Evolutionary conservation across 2,888 invertebrate genomes (phyloP).

Genomic region (Aphidius colemani): DNA sequence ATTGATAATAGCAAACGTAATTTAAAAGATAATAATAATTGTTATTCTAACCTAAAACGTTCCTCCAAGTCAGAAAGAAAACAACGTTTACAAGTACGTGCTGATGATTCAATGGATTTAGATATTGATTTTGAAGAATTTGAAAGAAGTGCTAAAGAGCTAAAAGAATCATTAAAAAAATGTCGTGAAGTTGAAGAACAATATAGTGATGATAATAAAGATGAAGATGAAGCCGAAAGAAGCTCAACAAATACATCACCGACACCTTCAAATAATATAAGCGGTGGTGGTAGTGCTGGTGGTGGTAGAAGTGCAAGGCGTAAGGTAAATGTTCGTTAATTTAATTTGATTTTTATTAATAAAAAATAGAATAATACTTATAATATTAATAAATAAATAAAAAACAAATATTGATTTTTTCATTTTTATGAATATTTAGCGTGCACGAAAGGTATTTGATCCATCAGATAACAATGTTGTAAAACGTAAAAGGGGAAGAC

Average conservation of each 20-base stretch:
- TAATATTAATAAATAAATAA: too few relatives aligned
- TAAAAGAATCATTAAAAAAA: conserved; percentile 18
- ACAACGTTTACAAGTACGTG: conserved; percentile 51
- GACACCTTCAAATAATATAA: conserved; percentile 50
- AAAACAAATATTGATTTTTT: too few relatives aligned
- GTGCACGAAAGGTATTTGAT: conserved; percentile 85
- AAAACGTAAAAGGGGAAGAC: conserved; percentile 71
- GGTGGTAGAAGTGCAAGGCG: conserved; percentile 56
- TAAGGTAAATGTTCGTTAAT: conserved; percentile 44
- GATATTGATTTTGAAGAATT: conserved; percentile 55
- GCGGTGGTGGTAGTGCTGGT: conserved; percentile 53
- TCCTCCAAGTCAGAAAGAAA: conserved; percentile 53
- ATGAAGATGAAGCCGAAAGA: conserved; percentile 65
- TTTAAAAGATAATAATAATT: conserved; percentile 33
- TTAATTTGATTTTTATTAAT: not conserved
- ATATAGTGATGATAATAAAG: conserved; percentile 53
- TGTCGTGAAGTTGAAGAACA: conserved; percentile 16
- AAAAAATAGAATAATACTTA: too few relatives aligned
- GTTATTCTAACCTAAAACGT: conserved; percentile 48
- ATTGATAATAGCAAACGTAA: conserved; percentile 26
- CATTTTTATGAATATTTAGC: conserved; percentile 48
- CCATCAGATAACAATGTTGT: conserved; percentile 83
- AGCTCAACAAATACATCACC: conserved; percentile 58
- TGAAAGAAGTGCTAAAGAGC: conserved; percentile 42
- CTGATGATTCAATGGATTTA: conserved; percentile 54